Evolutionary conservation across 2,113 vertebrate genomes (phyloP), one percentile per base, ranked within the genome.

Genomic region (Coreoperca whiteheadi): DNA sequence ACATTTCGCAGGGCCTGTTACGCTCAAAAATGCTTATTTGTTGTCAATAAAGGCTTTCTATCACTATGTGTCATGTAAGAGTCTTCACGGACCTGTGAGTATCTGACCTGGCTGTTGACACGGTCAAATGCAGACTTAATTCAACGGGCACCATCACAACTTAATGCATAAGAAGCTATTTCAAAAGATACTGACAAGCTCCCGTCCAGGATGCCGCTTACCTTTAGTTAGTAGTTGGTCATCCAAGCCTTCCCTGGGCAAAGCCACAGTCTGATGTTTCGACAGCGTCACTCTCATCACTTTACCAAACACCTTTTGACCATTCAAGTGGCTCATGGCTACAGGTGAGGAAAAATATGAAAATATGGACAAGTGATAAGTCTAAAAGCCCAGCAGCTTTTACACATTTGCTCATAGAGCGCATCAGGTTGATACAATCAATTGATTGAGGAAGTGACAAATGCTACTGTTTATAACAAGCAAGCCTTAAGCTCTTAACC

Each of bases 301-400:
- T 94, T 99, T 99, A 25, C 98, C 98, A 82, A 98, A 99, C 96
- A 99, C 98, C 96, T 99, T 99, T 89, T 99, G 98, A 65, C 98
- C 98, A 73, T 99, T 99, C 92, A 99, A 95, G 93, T 99, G 98
- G 88, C 97, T 99, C 98, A 99, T 99, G 6, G 98, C 98, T 99
- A 34, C 37, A 68, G 16, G 18, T 1, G 60, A 39, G 56, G 37
- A 63, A 59, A 34, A 41, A 53, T 0, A 67, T 41, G 12, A 50
- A 43, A 16, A 34, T 1, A 72, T 1, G 25, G 12, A 1, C 21
- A 43, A 50, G 32, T 46, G 4, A 25, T 46, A 37, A 60, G 23
- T 48, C 1, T 15, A 1, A 66, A 50, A 65, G 11, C 23, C 30
- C 43, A 63, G 60, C 25, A 57, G 8, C 7, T 6, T 25, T 48